Evolutionary conservation across 1,140 invertebrate species (phyloP), one percentile per base, ranked within the genome.

Genomic region (Drosophila repletoides): DNA sequence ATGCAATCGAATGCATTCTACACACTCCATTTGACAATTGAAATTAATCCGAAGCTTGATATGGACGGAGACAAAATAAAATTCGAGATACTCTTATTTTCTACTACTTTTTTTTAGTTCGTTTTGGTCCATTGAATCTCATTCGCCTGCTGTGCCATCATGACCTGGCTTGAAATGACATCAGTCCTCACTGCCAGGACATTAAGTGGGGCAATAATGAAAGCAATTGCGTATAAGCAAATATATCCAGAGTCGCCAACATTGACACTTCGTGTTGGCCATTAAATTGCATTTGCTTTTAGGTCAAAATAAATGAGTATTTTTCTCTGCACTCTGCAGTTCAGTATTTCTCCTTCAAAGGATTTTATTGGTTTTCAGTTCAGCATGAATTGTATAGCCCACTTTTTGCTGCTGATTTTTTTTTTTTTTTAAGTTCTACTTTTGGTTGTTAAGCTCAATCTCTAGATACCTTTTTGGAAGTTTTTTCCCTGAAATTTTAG

Each of bases 261-360:
- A 15, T 29, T 38, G 40, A 29, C 59, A 34, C 26, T 49, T 38
- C 46, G 29, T 58, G 73, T 58, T 43, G 40, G 33, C 53, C 60
- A 72, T 74, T 55, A 72, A 71, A 76, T 72, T 72, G 73, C 67
- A 76, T 76, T 71, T 66, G 55, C 48, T 34, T 65, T 70, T 24
- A 21, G 24, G 31, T 65, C 52, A 59, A 65, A 70, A 49, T 68
- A 24, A 48, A 49, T 41, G 22, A 19, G 14, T 5, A 12, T 10
- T 5, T 3, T 33, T 10, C 9, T 33, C n/a, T 33, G 31, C 31
- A 6, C n/a, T 6, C 14, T 33, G 31, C 31, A 7, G n/a, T n/a
- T n/a, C n/a, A n/a, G n/a, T n/a, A n/a, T n/a, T n/a, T n/a, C n/a
- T n/a, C n/a, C n/a, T n/a, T n/a, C n/a, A n/a, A n/a, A n/a, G n/a